Base-by-base conservation (phyloP, 2,797 vertebrate genomes). In the Margarornis squamiger region DNA sequence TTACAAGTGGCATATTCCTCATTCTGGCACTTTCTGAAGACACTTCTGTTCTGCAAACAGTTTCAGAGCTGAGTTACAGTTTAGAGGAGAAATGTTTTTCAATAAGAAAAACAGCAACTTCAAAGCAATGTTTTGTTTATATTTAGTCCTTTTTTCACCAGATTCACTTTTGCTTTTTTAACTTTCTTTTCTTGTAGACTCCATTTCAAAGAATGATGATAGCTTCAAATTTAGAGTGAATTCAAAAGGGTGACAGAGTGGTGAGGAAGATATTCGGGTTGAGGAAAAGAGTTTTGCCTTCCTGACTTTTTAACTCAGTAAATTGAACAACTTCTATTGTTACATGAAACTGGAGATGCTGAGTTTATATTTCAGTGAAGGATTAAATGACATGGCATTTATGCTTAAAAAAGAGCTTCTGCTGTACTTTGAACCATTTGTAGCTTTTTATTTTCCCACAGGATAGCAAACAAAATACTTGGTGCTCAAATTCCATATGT, bases 81-180 rank as follows among this genome's bases (percentile, higher is more conserved):
- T 95, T 86, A 80, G 61, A 66, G 24, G 6, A 78, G 18, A 65
- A 67, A 62, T 34, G 27, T 66, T 93, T 19, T 86, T 78, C 51
- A 52, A 48, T 32, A 86, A 84, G 46, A 48, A 94, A 80, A 93
- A 46, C 12, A 59, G 38, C 10, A 68, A 10, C 72, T 96, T 95
- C 76, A 92, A 86, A 94, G 68, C 14, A 80, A 34, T 49, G 5
- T 80, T 92, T 86, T 88, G 68, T 88, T 96, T 94, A 51, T 92
- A 65, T 83, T 86, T 59, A 83, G 58, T 38, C 29, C n/a, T 88
- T 92, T 87, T 61, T 86, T 92, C 66, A 57, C 23, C n/a, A 65
- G n/a, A 90, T 85, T 94, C 45, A 74, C 45, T 71, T 48, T 27
- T 83, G 32, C 12, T 77, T 86, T 43, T 91, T 85, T 86, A 92